Evolutionary conservation across 1,140 invertebrate species (phyloP).

Genomic region (Ephestia elutella): DNA sequence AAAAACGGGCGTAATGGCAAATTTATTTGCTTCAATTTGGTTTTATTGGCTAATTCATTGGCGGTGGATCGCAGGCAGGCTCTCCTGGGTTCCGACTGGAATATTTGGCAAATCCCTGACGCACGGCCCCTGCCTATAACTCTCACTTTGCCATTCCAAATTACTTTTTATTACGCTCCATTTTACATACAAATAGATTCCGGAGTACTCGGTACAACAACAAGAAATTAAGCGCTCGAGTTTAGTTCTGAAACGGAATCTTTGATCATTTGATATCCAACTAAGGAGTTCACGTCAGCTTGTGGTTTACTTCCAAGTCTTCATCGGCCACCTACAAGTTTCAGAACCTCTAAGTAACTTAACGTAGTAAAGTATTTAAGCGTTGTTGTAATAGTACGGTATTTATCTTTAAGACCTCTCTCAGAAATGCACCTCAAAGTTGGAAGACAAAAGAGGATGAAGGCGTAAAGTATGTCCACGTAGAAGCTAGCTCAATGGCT

Average conservation of each 20-base stretch:
- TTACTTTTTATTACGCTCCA: slow-evolving; percentile 46
- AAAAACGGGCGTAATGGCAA: slow-evolving; percentile 55
- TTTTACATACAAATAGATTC: slow-evolving; percentile 59
- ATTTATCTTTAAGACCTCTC: neutral
- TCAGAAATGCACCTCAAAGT: slow-evolving; percentile 3
- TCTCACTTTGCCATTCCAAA: slow-evolving; percentile 34
- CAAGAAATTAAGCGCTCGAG: slow-evolving; percentile 30
- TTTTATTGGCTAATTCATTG: slow-evolving; percentile 70
- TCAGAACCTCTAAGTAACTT: neutral
- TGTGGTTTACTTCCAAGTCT: neutral
- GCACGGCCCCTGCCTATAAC: slow-evolving; percentile 23
- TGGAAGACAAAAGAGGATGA: neutral
- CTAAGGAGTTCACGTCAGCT: neutral
- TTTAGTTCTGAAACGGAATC: neutral
- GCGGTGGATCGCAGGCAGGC: slow-evolving; percentile 37
- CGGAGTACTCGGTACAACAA: slow-evolving; percentile 43
- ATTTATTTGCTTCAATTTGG: slow-evolving; percentile 67
- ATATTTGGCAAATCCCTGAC: slow-evolving; percentile 52
- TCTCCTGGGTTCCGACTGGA: slow-evolving; percentile 23
- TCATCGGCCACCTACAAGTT: neutral
- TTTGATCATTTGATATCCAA: neutral
- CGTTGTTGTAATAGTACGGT: neutral
- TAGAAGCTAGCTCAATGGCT: neutral
- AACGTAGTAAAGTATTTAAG: neutral
- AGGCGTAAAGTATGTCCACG: slow-evolving; percentile 3